Base-by-base conservation (phyloP, 2,888 invertebrate genomes). In the Trisateles emortualis region DNA sequence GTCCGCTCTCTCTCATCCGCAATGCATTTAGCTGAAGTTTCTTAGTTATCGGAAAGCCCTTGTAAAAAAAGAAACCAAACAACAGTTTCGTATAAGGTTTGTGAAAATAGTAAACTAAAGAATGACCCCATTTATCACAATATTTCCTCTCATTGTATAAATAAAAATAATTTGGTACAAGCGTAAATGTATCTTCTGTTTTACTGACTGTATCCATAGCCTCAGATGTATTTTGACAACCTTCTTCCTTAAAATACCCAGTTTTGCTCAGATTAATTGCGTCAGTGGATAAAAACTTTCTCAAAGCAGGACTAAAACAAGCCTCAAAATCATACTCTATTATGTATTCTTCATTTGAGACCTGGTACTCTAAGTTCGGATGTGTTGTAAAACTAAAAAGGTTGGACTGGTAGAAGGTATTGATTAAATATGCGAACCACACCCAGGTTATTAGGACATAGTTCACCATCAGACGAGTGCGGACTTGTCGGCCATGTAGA, bases 301-400 rank as follows among this genome's bases (percentile, higher is more conserved):
- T 44, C 19, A 87, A 58, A 0, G 63, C 64, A 0, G n/a, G 0
- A 64, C 83, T 79, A 1, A 88, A 48, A 33, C 90, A 90, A 0
- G 86, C 78, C 13, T 76, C 64, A 10, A 84, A 30, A 1, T 74
- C 48, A 29, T 65, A 72, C 0, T 52, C 33, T 0, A 1, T 2
- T 0, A 84, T 44, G 16, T 83, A 82, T 1, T 74, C 60, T 3
- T 61, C 64, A 0, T 55, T 65, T 0, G 74, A 68, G 22, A 84
- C 64, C 52, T 86, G 85, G 47, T 79, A 77, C 3, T 66, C 64
- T 4, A 49, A 39, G 4, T 55, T 43, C 0, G 80, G 79, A 16
- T 79, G 56, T 0, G 74, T 72, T 1, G 64, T 71, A 0, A 81
- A 41, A 54, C 80, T 77, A n/a, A 76, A 64, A 14, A 83, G 56